Evolutionary conservation across 2,888 invertebrate species (phyloP), one percentile per base, ranked within the genome.

Genomic region (Tanytarsus gracilentus): DNA sequence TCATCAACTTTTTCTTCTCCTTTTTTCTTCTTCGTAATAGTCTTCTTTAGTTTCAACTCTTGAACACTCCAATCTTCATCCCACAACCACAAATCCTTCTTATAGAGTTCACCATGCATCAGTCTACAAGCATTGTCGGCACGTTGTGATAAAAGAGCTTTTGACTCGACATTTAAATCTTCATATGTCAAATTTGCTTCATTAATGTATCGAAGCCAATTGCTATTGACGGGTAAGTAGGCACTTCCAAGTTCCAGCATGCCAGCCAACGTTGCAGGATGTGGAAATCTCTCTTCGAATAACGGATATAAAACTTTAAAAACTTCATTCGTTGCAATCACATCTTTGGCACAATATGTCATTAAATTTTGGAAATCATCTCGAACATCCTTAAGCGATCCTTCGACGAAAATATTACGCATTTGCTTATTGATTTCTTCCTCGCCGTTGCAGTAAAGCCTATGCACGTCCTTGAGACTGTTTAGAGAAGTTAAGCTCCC

Each of bases 61-160:
- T 86, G 84, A 0, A 81, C 79, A 3, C 82, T 81, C 97, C 97
- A 98, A 72, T 98, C 93, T 71, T 95, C 84, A 73, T 95, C 88
- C 95, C 96, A 97, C 77, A 97, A 82, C 97, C 97, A 98, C 2
- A 93, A 77, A 75, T 97, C 90, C 50, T 85, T 74, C 68, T 85
- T 85, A 70, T 89, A 92, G 61, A 80, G 78, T 0, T 85, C 78
- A 60, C 83, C 75, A 62, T 84, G 79, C 72, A 88, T 77, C 49
- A 91, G 69, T 33, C 80, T 79, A 67, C 92, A 93, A 1, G 91
- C 88, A 67, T 90, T 85, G 69, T 95, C 86, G 0, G 96, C 96
- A 68, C 90, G 81, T 64, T 82, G 78, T 1, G 87, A 83, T 14
- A 97, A 75, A 58, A 86, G 77, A 62, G 85, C 81, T 67, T 88